Evolutionary conservation across 2,888 invertebrate species (phyloP).

Genomic region (Epsilonema sp.): DNA sequence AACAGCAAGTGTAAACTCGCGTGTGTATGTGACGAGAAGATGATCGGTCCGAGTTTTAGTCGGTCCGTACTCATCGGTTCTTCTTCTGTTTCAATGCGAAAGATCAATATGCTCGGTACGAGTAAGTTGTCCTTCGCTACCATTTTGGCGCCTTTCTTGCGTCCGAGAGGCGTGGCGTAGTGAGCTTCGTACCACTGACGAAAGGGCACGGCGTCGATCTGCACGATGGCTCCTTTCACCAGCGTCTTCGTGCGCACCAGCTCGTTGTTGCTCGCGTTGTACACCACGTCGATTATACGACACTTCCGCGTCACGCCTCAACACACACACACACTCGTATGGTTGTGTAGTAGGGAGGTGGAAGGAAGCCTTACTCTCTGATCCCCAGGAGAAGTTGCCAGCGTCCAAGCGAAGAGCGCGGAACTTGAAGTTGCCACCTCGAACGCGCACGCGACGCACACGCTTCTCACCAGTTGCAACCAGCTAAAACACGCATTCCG

Average conservation of each 20-base stretch:
- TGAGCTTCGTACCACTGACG: slow-evolving; percentile 98
- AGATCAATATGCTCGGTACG: too few species aligned
- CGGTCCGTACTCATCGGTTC: too few species aligned
- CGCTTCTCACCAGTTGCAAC: slow-evolving; percentile 65
- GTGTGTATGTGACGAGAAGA: too few species aligned
- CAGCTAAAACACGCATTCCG: too few species aligned
- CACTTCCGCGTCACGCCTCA: slow-evolving; percentile 71
- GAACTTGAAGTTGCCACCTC: slow-evolving; percentile 88
- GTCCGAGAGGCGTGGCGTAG: slow-evolving; percentile 78
- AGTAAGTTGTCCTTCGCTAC: too few species aligned
- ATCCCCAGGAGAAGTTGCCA: slow-evolving; percentile 97
- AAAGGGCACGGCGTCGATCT: slow-evolving; percentile 92
- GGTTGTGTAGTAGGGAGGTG: too few species aligned
- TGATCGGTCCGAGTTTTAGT: too few species aligned
- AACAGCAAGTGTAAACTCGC: too few species aligned
- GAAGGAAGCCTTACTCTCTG: slow-evolving; percentile 63
- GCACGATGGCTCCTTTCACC: slow-evolving; percentile 81
- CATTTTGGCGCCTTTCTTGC: slow-evolving; percentile 55
- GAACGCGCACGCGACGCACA: slow-evolving; percentile 78
- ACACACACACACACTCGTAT: too few species aligned
- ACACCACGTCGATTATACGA: slow-evolving; percentile 96
- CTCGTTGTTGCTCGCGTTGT: slow-evolving; percentile 99
- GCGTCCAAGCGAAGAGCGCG: slow-evolving; percentile 79
- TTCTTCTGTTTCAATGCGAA: too few species aligned
- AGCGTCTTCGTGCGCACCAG: slow-evolving; percentile 97